Percentiles rank a stretch among this genome's conserved stretches.
Evolutionary conservation across 2,888 invertebrate species (phyloP).

Genomic region (Meghimatium bilineatum): DNA sequence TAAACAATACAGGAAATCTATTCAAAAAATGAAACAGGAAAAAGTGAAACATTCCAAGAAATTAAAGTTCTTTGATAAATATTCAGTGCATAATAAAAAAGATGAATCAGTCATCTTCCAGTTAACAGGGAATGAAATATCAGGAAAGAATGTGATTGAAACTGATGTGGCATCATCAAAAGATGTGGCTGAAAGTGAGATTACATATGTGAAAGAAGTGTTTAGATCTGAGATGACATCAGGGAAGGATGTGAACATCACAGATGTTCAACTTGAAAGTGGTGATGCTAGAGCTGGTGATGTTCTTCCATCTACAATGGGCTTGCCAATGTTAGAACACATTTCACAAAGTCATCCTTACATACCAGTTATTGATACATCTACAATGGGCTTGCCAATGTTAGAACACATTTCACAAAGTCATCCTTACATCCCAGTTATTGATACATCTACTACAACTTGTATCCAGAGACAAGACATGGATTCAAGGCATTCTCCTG

Average conservation of each 20-base stretch:
- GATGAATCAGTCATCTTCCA: neutral
- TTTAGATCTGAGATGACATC: neutral
- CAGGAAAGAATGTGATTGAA: too few relatives aligned
- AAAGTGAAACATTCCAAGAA: neutral
- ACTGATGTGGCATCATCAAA: too few relatives aligned
- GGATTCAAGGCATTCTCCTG: slow-evolving; percentile 50
- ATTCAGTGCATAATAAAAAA: neutral
- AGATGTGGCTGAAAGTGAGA: too few relatives aligned
- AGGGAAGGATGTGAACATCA: neutral
- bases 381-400: neutral
- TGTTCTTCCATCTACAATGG: neutral
- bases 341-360: neutral
- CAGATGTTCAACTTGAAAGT: neutral
- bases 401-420: neutral
- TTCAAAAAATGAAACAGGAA: neutral
- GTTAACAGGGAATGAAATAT: too few relatives aligned
- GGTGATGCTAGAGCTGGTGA: neutral
- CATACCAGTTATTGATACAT: neutral
- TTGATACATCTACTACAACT: neutral
- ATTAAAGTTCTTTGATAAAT: neutral
- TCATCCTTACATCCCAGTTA: neutral
- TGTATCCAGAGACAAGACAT: slow-evolving; percentile 31
- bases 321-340: neutral
- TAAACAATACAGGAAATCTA: neutral
- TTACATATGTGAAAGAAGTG: too few relatives aligned